These are phyloP conservation scores for Rhinichthys klamathensis DNA, from an alignment of 2,113 vertebrate species.

Conservation along the genomic window DNA sequence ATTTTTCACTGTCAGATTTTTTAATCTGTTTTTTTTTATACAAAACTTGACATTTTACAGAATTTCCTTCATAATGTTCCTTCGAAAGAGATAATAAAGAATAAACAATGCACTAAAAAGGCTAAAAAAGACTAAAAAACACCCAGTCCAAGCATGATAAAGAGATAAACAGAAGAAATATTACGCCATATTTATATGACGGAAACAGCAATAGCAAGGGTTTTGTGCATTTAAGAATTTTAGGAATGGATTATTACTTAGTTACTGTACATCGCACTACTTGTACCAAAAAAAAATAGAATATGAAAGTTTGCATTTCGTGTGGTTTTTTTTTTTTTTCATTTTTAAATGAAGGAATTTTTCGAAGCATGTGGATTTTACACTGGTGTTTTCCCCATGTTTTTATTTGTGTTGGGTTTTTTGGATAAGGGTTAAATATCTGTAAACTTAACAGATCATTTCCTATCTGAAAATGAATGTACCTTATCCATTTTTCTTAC, in stretches of 20 bases:
- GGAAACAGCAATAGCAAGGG: not conserved
- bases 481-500: no score
- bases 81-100: slow-evolving; percentile 11
- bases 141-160: not conserved
- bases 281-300: not conserved
- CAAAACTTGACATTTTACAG: slow-evolving; percentile 17
- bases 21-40: not conserved
- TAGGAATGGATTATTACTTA: not conserved
- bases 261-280: not conserved
- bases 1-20: slow-evolving; percentile 8
- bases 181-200: not conserved
- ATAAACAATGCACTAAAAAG: not conserved
- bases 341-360: not conserved
- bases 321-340: not conserved
- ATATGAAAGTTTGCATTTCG: not conserved
- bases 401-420: no score
- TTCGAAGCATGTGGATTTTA: no score
- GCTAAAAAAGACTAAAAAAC: not conserved
- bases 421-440: no score
- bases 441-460: no score
- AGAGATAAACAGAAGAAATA: not conserved
- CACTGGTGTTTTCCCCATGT: no score
- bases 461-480: no score
- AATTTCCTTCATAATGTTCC: not conserved
- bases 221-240: not conserved